Conservation (phyloP, 2,113 vertebrate species). For the Nycticryphes semicollaris region DNA sequence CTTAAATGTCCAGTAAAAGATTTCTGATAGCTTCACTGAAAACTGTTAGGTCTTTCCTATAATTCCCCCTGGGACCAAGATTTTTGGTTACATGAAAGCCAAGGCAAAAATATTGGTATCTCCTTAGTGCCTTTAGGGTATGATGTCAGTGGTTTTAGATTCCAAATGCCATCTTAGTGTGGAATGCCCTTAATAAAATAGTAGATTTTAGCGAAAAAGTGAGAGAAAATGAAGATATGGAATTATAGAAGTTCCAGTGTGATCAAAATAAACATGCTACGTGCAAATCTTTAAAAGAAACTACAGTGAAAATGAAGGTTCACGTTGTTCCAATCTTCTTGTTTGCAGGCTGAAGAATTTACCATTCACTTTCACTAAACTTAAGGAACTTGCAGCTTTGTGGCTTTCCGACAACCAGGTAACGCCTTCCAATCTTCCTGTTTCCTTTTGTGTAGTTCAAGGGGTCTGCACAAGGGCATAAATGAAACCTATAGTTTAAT, state of each 20-base stretch:
- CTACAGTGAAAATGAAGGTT: neutral
- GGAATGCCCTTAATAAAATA: neutral
- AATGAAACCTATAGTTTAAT: neutral
- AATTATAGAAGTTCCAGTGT: neutral
- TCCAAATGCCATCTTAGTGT: neutral
- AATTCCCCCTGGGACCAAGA: neutral
- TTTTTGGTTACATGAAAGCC: neutral
- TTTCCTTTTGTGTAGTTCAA: neutral
- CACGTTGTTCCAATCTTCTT: conserved; percentile 13
- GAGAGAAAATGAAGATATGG: neutral
- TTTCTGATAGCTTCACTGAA: neutral
- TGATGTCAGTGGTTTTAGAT: neutral
- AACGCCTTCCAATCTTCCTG: neutral
- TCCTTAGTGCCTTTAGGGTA: neutral
- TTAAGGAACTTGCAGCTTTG: conserved; percentile 96
- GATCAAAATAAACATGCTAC: neutral
- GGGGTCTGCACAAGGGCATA: neutral
- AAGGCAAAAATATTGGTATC: neutral
- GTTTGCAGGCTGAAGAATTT: conserved; percentile 92
- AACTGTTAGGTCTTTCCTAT: neutral
- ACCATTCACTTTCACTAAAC: conserved; percentile 96
- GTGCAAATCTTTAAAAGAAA: neutral
- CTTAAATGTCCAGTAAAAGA: neutral
- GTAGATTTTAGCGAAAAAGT: neutral
- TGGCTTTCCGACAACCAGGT: conserved; percentile 99